Base-by-base conservation (phyloP, 2,888 invertebrate genomes). In the Luffia ferchaultella region DNA sequence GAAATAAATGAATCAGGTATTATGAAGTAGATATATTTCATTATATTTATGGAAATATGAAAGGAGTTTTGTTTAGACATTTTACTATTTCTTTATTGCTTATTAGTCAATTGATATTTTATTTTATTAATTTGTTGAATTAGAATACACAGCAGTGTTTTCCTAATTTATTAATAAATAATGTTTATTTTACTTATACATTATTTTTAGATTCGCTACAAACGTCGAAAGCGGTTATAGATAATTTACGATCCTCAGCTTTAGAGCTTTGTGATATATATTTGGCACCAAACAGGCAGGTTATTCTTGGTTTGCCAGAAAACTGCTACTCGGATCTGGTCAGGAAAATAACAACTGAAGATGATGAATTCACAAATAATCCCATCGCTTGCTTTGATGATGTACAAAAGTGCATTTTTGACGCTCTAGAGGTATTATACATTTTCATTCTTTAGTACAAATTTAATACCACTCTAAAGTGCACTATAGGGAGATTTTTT, bases 301-400 rank as follows among this genome's bases (percentile, higher is more conserved):
- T 62, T 0, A 61, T 80, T 2, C 62, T 76, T 64, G 83, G 82
- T 1, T 56, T 75, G 2, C 73, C 78, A 0, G 76, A 73, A 42
- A 69, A 73, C 57, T 73, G 73, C 30, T 70, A 80, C 53, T 60
- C 74, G 1, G 80, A 79, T 15, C 57, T 82, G 0, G 82, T 82
- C 42, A 66, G 79, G 48, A 79, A 76, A 53, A 77, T 83, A 50
- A 82, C 78, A 1, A 78, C 72, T 0, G 80, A 82, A 50, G 80
- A 78, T 1, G 80, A 77, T 20, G 78, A 78, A 51, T 83, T 83
- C 47, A 67, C 73, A 0, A 71, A 62, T 42, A 80, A 74, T 43
- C 78, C 83, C 0, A 90, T 93, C 52, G 80, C 86, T 1, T 93
- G 95, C 87, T 97, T 97, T 70, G 95, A 96, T 66, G 92, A 93